Evolutionary conservation across 2,888 invertebrate species (phyloP).

Genomic region (Cephus spinipes): DNA sequence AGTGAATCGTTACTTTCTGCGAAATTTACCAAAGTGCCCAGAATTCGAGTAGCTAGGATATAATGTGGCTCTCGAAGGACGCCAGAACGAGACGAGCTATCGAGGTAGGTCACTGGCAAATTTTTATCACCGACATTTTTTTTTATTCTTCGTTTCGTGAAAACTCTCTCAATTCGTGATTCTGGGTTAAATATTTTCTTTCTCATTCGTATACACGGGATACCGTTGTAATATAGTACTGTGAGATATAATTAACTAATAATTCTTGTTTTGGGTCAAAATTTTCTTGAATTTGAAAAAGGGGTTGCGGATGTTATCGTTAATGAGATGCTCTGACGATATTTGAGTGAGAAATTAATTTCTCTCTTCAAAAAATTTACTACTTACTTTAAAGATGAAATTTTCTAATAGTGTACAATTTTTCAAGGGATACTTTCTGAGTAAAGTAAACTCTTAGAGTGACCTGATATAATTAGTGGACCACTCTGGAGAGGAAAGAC

Average conservation of each 20-base stretch:
- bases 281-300: too few species aligned
- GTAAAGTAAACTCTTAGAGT: conserved; percentile 7
- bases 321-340: too few species aligned
- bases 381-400: neutral
- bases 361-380: too few species aligned
- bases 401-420: neutral
- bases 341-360: too few species aligned
- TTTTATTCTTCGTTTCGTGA: neutral
- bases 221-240: too few species aligned
- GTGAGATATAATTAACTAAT: too few species aligned
- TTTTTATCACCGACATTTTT: neutral
- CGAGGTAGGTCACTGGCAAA: neutral
- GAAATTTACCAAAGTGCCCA: neutral
- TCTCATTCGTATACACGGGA: too few species aligned
- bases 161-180: too few species aligned
- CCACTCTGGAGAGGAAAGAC: conserved; percentile 40
- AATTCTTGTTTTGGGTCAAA: too few species aligned
- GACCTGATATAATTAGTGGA: conserved; percentile 39
- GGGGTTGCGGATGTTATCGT: too few species aligned
- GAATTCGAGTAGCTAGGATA: neutral
- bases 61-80: neutral
- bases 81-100: neutral
- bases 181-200: too few species aligned
- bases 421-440: neutral
- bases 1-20: neutral